Conservation (phyloP, 53 echinoderm and acorn worm genomes). For the Temnopleurus reevesii region DNA sequence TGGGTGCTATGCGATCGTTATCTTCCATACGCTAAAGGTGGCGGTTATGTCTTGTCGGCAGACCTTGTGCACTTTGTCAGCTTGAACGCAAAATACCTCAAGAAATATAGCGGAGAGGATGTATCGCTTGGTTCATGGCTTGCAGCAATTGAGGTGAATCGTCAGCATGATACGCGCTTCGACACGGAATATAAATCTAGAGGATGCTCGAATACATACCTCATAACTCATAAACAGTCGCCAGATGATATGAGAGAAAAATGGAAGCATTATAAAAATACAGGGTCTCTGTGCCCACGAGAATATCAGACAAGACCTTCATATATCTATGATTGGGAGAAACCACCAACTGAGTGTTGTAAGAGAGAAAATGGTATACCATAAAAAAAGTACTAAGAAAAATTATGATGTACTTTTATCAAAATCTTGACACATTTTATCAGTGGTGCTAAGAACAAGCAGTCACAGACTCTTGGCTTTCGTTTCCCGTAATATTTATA, state of each 20-base stretch:
- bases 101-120: constrained; percentile 91
- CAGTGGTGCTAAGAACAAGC: too few species aligned
- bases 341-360: constrained; percentile 87
- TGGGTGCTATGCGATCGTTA: constrained; percentile 94
- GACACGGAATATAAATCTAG: constrained; percentile 93
- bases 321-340: constrained; percentile 93
- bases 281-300: constrained; percentile 74
- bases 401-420: too few species aligned
- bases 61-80: constrained; percentile 90
- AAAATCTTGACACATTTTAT: too few species aligned
- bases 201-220: constrained; percentile 84
- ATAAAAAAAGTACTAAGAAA: background rate
- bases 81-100: constrained; percentile 69
- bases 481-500: too few species aligned
- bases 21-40: constrained; percentile 94
- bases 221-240: constrained; percentile 95
- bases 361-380: constrained; percentile 82
- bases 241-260: constrained; percentile 76
- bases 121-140: constrained; percentile 95
- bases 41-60: constrained; percentile 86
- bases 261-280: constrained; percentile 71
- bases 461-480: too few species aligned
- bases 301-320: constrained; percentile 83
- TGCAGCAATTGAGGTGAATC: constrained; percentile 81
- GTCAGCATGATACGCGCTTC: constrained; percentile 90